Evolutionary conservation across 2,113 vertebrate genomes (phyloP).

Genomic region (Toxotes chatareus): DNA sequence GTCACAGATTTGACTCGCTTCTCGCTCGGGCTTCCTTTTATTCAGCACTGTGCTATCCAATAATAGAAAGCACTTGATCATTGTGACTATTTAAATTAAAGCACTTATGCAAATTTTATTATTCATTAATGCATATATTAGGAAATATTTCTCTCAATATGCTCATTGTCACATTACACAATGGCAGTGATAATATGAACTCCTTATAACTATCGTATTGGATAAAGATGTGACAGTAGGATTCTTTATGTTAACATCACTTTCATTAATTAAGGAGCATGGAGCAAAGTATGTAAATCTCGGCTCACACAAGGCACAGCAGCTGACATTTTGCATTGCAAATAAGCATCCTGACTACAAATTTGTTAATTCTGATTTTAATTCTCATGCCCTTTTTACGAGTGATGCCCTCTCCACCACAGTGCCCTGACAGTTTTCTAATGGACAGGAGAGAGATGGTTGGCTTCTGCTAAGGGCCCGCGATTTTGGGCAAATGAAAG

Average conservation of each 20-base stretch:
- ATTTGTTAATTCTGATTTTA: slow-evolving; percentile 21
- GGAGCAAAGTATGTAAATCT: slow-evolving; percentile 20
- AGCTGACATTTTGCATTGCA: slow-evolving; percentile 47
- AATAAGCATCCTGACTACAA: slow-evolving; percentile 25
- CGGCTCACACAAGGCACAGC: background rate
- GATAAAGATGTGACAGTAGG: slow-evolving; percentile 3
- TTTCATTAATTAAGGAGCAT: slow-evolving; percentile 33
- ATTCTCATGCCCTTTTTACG: background rate
- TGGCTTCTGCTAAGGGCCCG: background rate
- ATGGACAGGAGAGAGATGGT: background rate
- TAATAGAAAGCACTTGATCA: slow-evolving; percentile 10
- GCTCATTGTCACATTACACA: slow-evolving; percentile 6
- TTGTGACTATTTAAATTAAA: slow-evolving; percentile 27
- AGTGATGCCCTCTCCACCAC: background rate
- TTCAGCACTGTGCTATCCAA: background rate
- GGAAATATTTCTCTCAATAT: slow-evolving; percentile 3
- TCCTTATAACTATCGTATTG: background rate
- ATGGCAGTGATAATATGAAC: slow-evolving; percentile 9
- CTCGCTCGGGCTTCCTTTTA: slow-evolving; percentile 4
- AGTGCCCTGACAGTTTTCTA: background rate
- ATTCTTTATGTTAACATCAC: background rate
- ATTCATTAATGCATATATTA: slow-evolving; percentile 19
- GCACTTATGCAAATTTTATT: slow-evolving; percentile 8
- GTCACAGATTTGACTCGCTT: background rate
- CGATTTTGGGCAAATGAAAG: background rate